These are phyloP conservation scores for Chascanopsetta lugubris DNA, from an alignment of 2,113 vertebrate species.

Conservation along the genomic window DNA sequence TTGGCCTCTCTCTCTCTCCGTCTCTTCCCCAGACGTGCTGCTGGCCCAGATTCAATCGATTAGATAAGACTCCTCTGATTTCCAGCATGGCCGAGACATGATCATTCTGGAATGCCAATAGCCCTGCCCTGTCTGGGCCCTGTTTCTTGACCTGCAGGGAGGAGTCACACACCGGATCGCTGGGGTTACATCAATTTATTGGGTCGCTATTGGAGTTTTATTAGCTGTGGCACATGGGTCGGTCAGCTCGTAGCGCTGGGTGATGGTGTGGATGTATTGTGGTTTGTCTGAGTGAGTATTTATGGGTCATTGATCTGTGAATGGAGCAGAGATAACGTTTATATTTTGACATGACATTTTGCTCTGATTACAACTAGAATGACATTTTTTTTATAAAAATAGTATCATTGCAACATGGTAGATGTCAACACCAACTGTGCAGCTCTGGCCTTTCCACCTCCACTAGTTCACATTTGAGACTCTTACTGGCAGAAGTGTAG, in stretches of 20 bases:
- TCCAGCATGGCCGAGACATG: conserved; percentile 36
- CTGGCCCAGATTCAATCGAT: conserved; percentile 47
- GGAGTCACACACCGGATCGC: conserved; percentile 8
- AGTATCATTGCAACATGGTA: not conserved
- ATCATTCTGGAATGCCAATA: conserved; percentile 50
- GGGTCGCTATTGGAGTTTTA: conserved; percentile 10
- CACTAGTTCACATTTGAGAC: not conserved
- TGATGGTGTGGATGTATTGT: not conserved
- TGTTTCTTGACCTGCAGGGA: conserved; percentile 38
- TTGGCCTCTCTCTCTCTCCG: conserved; percentile 4
- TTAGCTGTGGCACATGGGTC: conserved; percentile 17
- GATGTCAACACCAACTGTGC: not conserved
- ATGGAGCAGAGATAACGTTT: conserved; percentile 18
- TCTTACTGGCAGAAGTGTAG: not conserved
- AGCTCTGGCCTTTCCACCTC: not conserved
- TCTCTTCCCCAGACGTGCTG: conserved; percentile 24
- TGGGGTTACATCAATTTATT: conserved; percentile 29
- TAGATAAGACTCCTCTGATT: conserved; percentile 48
- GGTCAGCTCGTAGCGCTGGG: not conserved
- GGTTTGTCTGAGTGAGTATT: conserved; percentile 15
- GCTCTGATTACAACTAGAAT: not conserved
- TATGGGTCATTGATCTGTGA: conserved; percentile 21
- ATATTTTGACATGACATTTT: not conserved
- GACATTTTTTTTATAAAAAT: too few relatives aligned
- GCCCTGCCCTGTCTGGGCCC: conserved; percentile 16